Conservation (phyloP, 2,888 invertebrate genomes). For the Sussaba pulchella region DNA sequence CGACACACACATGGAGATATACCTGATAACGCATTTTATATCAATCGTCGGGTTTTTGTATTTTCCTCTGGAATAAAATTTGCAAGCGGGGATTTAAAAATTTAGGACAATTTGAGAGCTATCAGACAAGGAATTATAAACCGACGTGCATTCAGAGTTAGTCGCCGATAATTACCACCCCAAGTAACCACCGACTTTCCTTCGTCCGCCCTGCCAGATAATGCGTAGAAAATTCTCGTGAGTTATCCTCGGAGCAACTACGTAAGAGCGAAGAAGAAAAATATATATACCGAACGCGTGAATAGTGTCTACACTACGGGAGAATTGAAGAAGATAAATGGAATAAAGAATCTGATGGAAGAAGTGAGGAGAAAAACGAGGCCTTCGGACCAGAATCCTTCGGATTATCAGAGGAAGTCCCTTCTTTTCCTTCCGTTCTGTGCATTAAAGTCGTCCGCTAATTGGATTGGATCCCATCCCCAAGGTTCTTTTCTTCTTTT, state of each 20-base stretch:
- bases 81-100: too few relatives aligned
- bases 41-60: too few relatives aligned
- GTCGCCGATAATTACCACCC: constrained; percentile 79
- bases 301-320: constrained; percentile 17
- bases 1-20: too few relatives aligned
- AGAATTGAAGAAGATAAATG: constrained; percentile 38
- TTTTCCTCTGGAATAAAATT: too few relatives aligned
- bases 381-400: constrained; percentile 59
- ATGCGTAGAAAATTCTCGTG: constrained; percentile 56
- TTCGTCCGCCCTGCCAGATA: constrained; percentile 47
- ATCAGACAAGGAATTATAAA: too few relatives aligned
- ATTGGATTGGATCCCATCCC: constrained; percentile 76
- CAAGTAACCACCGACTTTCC: constrained; percentile 56
- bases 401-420: constrained; percentile 76
- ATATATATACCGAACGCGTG: constrained; percentile 18
- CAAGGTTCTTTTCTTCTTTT: constrained; percentile 57
- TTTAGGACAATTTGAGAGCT: too few relatives aligned
- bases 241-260: constrained; percentile 64
- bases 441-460: constrained; percentile 77
- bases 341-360: constrained; percentile 30
- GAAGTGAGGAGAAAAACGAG: constrained; percentile 31
- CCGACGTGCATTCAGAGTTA: constrained; percentile 76
- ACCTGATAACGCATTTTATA: too few relatives aligned
- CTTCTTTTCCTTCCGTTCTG: constrained; percentile 64
- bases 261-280: constrained; percentile 30